Evolutionary conservation across 2,113 vertebrate genomes (phyloP), one percentile per base, ranked within the genome.

Genomic region (Pelusios castaneus): DNA sequence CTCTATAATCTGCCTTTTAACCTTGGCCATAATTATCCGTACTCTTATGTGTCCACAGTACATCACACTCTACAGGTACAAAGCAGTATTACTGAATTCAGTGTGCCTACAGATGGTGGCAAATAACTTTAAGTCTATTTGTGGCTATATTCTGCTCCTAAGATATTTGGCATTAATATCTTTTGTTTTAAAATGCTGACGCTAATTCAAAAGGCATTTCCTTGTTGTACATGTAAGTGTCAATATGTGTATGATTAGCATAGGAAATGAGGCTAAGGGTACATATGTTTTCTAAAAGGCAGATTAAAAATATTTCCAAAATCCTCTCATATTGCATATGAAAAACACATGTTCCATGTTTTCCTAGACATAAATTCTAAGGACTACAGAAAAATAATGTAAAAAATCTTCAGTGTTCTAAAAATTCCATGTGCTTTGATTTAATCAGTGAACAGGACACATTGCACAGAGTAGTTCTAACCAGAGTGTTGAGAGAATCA

Each of bases 321-420:
- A 96, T 97, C 93, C 54, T 91, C 96, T 95, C 94, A 91, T 95
- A 85, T 79, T 95, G 84, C 92, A 97, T 95, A 97, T 98, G 96
- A 97, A 76, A 87, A 93, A 95, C 96, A 97, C 83, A 96, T 97
- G 95, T 96, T 94, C 90, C 80, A 43, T 92, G 91, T 93, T 97
- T 97, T 96, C 89, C 85, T 87, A 96, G 94, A 95, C 82, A 12
- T 38, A 95, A 94, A 96, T 77, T 87, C 43, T n/a, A 82, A 96
- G 85, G 86, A 87, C 79, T 95, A 93, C 75, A 97, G 92, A 95
- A 97, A 97, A 89, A 86, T 49, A 75, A 75, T 91, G 96, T 89
- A 89, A 94, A 94, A 92, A 92, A 91, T 56, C 95, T 90, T 43
- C 75, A 95, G 70, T 94, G 75, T 97, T 96, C 89, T 29, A 67